Base-by-base conservation (phyloP, 2,113 vertebrate genomes). In the Calyptomena viridis region DNA sequence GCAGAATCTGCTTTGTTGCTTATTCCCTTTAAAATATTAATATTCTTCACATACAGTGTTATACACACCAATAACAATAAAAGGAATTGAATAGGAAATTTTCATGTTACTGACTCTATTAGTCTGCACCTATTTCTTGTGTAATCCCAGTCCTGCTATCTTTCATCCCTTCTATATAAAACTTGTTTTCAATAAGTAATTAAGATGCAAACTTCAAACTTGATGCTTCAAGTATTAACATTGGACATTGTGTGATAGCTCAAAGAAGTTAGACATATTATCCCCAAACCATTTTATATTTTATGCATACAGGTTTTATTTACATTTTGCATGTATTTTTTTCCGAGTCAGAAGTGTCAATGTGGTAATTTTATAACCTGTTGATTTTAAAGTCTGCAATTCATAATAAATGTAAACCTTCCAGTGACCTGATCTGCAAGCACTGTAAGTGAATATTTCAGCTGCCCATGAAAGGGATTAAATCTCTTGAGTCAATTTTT, bases 1-100 rank as follows among this genome's bases (percentile, higher is more conserved):
- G 28, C 50, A 77, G 55, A 93, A 74, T 58, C 59, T 86, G 37
- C 7, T 62, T 94, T 84, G 49, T 47, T 84, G 25, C 42, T 93
- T 89, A 82, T 81, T 82, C 24, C 46, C 27, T 92, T 90, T 94
- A 80, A 95, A 95, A 92, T 93, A 90, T 93, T 94, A 77, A 93
- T 95, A 87, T 60, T 62, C 24, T 44, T 52, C 42, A 28, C 52
- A 94, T 81, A 47, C 59, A 59, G 5, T 55, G 5, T 68, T 92
- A 66, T 53, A 39, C 72, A 80, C 55, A 92, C 37, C 49, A 92
- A 46, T 33, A 86, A 46, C 25, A 92, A 25, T 71, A 63, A 86
- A 91, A 82, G 30, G 27, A 91, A 52, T 22, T 6, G 12, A 56
- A 19, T 56, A 87, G 85, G 72, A 84, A 8, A 46, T 11, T 21